A percentile compares a stretch with the other conserved stretches of the same genome.
Evolutionary conservation across 2,113 vertebrate species (phyloP).

Genomic region (Eidolon helvum): DNA sequence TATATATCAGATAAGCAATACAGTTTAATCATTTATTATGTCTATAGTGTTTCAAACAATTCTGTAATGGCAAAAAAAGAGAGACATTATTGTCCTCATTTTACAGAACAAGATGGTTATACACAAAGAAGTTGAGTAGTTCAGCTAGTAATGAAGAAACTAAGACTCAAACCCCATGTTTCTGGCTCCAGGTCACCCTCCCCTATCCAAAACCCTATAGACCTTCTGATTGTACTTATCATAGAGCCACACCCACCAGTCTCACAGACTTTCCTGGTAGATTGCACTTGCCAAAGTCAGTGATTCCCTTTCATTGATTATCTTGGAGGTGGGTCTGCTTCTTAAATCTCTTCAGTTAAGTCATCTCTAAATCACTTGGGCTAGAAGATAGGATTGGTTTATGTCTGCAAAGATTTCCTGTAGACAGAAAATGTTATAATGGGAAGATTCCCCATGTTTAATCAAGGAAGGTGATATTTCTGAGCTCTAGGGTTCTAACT

Average conservation of each 20-base stretch:
- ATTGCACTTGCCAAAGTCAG: background rate
- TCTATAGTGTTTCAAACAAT: slow-evolving; percentile 22
- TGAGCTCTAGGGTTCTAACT: background rate
- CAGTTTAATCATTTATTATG: background rate
- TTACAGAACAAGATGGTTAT: background rate
- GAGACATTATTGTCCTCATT: background rate
- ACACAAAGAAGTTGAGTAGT: background rate
- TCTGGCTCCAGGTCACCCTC: background rate
- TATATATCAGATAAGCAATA: background rate
- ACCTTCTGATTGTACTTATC: background rate
- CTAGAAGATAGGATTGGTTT: slow-evolving; percentile 39
- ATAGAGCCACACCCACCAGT: background rate
- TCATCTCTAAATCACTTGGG: slow-evolving; percentile 35
- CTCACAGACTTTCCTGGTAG: background rate
- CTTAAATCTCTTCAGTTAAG: slow-evolving; percentile 43
- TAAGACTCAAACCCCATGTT: background rate
- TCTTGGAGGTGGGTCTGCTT: background rate
- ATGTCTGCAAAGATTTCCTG: slow-evolving; percentile 43
- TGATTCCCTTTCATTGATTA: background rate
- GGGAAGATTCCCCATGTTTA: slow-evolving; percentile 26
- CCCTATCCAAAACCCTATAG: background rate
- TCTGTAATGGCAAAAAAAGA: background rate
- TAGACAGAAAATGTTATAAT: slow-evolving; percentile 58
- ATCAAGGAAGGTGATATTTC: slow-evolving; percentile 44
- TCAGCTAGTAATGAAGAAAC: background rate